Conservation (phyloP, 2,113 vertebrate genomes). For the Taurulus bubalis region DNA sequence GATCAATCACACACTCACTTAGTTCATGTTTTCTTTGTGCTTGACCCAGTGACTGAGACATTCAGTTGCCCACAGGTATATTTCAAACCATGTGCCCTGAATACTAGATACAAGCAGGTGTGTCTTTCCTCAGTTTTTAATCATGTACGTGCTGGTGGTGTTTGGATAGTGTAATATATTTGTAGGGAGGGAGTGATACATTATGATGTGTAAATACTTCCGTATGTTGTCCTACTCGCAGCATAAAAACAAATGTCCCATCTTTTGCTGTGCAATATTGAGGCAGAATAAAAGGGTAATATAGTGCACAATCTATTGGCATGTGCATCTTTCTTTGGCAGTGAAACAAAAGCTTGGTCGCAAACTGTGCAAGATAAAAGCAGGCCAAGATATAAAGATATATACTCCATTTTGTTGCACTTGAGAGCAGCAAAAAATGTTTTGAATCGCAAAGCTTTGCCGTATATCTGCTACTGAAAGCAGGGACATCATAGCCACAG, state of each 20-base stretch:
- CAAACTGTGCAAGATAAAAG: slow-evolving; percentile 65
- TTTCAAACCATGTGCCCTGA: slow-evolving; percentile 9
- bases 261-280: slow-evolving; percentile 20
- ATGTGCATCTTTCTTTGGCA: slow-evolving; percentile 57
- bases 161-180: slow-evolving; percentile 1
- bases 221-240: not conserved
- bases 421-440: slow-evolving; percentile 46
- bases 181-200: not conserved
- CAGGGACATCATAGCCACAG: slow-evolving; percentile 53
- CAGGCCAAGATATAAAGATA: slow-evolving; percentile 61
- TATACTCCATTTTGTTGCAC: slow-evolving; percentile 44
- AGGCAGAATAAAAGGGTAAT: slow-evolving; percentile 33
- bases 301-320: slow-evolving; percentile 46
- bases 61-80: slow-evolving; percentile 30
- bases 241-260: slow-evolving; percentile 18
- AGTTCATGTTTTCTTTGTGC: slow-evolving; percentile 36
- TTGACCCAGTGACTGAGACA: slow-evolving; percentile 20
- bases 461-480: slow-evolving; percentile 42
- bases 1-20: slow-evolving; percentile 50
- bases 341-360: slow-evolving; percentile 53
- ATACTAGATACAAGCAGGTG: slow-evolving; percentile 27
- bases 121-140: not conserved
- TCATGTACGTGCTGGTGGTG: not conserved
- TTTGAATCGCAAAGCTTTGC: slow-evolving; percentile 55
- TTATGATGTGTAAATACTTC: slow-evolving; percentile 37